These are phyloP conservation scores for Neuroscelio doddi DNA, from an alignment of 2,888 invertebrate genomes.

Conservation along the genomic window DNA sequence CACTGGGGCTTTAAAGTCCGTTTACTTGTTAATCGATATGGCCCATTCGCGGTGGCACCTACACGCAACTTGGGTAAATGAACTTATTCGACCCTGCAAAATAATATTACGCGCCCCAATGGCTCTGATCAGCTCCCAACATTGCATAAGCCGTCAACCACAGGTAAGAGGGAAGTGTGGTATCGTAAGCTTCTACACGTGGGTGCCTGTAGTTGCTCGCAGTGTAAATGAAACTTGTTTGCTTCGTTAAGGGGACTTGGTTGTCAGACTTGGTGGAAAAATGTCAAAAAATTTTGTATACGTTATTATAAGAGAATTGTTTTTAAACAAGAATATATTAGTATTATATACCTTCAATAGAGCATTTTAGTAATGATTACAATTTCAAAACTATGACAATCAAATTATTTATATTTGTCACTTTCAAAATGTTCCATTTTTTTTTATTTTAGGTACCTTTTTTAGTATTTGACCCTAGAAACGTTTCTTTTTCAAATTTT, in stretches of 20 bases:
- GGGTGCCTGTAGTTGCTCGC: not conserved
- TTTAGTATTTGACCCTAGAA: too few species aligned
- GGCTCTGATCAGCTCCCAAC: constrained; percentile 66
- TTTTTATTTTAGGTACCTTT: too few species aligned
- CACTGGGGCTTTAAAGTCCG: constrained; percentile 41
- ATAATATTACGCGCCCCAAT: constrained; percentile 68
- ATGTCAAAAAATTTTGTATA: too few species aligned
- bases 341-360: too few species aligned
- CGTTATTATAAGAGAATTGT: too few species aligned
- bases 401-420: too few species aligned
- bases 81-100: constrained; percentile 67
- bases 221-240: not conserved
- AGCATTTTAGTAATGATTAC: too few species aligned
- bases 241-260: not conserved
- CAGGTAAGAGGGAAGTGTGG: constrained; percentile 53
- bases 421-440: too few species aligned
- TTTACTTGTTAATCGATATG: constrained; percentile 58
- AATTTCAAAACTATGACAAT: too few species aligned
- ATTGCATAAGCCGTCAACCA: constrained; percentile 67
- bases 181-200: constrained; percentile 26
- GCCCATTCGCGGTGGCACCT: constrained; percentile 52
- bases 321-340: too few species aligned
- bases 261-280: not conserved
- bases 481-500: too few species aligned
- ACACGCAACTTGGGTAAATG: constrained; percentile 62